Percentiles rank a stretch among this genome's conserved stretches.
Conservation (phyloP, 2,888 invertebrate species). For the Proisotoma minuta region DNA sequence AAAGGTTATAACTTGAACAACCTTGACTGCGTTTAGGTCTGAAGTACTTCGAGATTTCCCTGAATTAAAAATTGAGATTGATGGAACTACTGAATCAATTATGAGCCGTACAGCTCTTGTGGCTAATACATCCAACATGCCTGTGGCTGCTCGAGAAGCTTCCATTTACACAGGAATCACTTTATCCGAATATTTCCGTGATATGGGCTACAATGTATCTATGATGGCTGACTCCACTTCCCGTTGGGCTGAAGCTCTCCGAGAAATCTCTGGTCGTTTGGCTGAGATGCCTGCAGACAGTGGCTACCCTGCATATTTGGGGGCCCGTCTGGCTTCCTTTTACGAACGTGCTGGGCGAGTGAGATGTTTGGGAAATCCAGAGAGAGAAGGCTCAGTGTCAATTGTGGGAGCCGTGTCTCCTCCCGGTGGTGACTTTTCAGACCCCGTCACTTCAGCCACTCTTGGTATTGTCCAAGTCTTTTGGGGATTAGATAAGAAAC, state of each 20-base stretch:
- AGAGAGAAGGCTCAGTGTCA: slow-evolving; percentile 96
- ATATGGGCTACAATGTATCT: slow-evolving; percentile 91
- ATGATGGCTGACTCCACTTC: slow-evolving; percentile 99
- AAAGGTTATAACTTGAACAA: background rate
- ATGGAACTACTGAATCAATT: slow-evolving; percentile 93
- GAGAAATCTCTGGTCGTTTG: slow-evolving; percentile 98
- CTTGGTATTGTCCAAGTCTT: slow-evolving; percentile 98
- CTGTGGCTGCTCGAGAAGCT: slow-evolving; percentile 99
- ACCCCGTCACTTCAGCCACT: slow-evolving; percentile 98
- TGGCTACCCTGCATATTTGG: slow-evolving; percentile 98
- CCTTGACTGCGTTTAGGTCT: slow-evolving; percentile 27
- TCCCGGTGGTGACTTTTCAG: slow-evolving; percentile 96
- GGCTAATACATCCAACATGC: slow-evolving; percentile 99
- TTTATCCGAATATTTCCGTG: slow-evolving; percentile 94
- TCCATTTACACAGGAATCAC: slow-evolving; percentile 99
- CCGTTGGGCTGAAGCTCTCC: slow-evolving; percentile 98
- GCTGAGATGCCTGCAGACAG: slow-evolving; percentile 99
- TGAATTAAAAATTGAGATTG: slow-evolving; percentile 93
- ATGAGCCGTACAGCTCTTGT: slow-evolving; percentile 99
- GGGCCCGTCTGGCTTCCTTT: slow-evolving; percentile 96
- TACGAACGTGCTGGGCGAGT: slow-evolving; percentile 99
- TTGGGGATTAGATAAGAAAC: slow-evolving; percentile 98
- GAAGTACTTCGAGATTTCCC: slow-evolving; percentile 77
- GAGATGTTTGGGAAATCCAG: slow-evolving; percentile 94
- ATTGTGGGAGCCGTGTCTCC: slow-evolving; percentile 99